Base-by-base conservation (phyloP, 2,888 invertebrate genomes). In the Hypselothyrea guttata region DNA sequence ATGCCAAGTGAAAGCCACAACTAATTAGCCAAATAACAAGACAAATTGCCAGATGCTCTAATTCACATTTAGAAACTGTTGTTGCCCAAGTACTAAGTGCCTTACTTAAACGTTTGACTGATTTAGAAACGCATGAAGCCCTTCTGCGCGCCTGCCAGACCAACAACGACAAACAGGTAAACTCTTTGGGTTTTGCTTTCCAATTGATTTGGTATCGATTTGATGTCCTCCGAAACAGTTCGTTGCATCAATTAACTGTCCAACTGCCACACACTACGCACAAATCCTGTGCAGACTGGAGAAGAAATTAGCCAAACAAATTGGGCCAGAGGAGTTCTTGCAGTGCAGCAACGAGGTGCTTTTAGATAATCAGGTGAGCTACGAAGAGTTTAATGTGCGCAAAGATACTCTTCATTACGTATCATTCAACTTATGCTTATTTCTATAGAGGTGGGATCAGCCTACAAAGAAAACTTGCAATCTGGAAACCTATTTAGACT, bases 61-160 rank as follows among this genome's bases (percentile, higher is more conserved):
- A 88, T 82, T 88, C 89, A 75, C 83, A 85, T 78, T 86, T 90
- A 78, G 88, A 89, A 84, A 87, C 85, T 69, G 67, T 86, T 83
- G 89, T 90, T 81, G 90, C 90, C 69, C 89, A 89, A 88, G 87
- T 89, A 87, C 84, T 90, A 88, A 90, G 90, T 90, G 90, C 90
- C 90, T 90, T 90, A 90, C 88, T 90, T 86, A 89, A 89, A 84
- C 89, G 90, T 79, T 86, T 90, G 89, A 90, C 90, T 87, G 90
- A 90, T 86, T 88, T 90, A 87, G 90, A 90, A 78, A 86, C 82
- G 84, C 90, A 90, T 72, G 90, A 90, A 79, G 87, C 88, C 78
- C 88, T 90, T 75, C 81, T 90, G 63, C 89, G 90, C 75, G 88
- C 90, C 76, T 89, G 89, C 76, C 90, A 90, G 84, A 82, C 81